phyloP scores from a whole-genome alignment of 2,888 invertebrate genomes.

The Allolobophora icterica region DNA sequence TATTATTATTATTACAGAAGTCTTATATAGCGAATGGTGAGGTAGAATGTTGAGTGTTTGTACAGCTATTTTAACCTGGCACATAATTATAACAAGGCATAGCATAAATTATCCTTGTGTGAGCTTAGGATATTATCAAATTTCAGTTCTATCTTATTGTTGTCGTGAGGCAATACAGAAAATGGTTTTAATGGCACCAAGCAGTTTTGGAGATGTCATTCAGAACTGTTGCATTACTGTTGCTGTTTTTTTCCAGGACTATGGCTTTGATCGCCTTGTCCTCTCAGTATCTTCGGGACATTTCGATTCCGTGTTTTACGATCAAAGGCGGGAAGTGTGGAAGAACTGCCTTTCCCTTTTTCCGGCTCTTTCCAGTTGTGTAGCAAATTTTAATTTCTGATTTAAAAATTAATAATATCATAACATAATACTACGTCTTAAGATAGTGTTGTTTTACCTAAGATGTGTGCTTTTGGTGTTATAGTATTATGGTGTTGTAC shows the following conservation, averaged over 20 bases:
- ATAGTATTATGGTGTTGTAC: too few species aligned
- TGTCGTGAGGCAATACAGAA: background rate
- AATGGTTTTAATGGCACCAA: background rate
- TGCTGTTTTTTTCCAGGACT: conserved; percentile 19
- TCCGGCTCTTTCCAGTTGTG: conserved; percentile 46
- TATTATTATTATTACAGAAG: too few species aligned
- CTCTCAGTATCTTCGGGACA: conserved; percentile 70
- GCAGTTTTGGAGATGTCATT: background rate
- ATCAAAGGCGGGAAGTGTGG: background rate
- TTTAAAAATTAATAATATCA: background rate
- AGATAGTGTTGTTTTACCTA: background rate
- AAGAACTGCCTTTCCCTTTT: conserved; percentile 29
- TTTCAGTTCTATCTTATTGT: background rate
- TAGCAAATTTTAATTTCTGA: background rate
- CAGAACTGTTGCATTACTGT: background rate
- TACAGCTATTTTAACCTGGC: too few species aligned
- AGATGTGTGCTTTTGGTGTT: background rate
- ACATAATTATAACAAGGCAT: too few species aligned
- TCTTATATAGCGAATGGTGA: too few species aligned
- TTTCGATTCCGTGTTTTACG: conserved; percentile 38
- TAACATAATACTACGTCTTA: background rate
- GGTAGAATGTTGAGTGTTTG: too few species aligned
- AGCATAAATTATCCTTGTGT: background rate
- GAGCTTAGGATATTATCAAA: background rate
- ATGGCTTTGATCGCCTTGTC: conserved; percentile 77